Evolutionary conservation across 2,888 invertebrate genomes (phyloP).

Genomic region (Nemotelus nigrinus): DNA sequence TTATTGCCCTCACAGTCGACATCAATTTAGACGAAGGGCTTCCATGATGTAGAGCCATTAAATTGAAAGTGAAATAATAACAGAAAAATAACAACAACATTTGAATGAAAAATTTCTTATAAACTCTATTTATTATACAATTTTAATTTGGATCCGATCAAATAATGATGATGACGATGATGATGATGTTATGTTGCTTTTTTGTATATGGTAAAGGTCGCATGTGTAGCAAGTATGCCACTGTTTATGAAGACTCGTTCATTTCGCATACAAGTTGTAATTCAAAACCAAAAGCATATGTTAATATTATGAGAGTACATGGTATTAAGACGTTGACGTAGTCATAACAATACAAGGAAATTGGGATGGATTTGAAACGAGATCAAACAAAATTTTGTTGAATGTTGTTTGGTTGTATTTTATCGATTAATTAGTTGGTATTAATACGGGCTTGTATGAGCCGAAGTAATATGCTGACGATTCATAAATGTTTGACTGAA

Average conservation of each 20-base stretch:
- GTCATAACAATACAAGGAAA: too few relatives aligned
- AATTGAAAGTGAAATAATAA: neutral
- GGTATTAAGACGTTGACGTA: too few relatives aligned
- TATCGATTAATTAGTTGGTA: too few relatives aligned
- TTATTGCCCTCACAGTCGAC: neutral
- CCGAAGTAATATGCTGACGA: too few relatives aligned
- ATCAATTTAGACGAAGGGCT: neutral
- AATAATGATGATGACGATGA: neutral
- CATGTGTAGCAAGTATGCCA: neutral
- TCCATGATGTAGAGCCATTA: conserved; percentile 1
- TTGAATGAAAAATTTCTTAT: neutral
- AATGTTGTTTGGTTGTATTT: too few relatives aligned
- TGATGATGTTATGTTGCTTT: neutral
- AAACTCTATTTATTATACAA: too few relatives aligned
- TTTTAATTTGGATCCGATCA: neutral
- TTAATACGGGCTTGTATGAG: too few relatives aligned
- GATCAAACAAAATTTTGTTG: too few relatives aligned
- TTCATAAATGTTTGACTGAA: too few relatives aligned
- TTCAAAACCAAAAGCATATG: conserved; percentile 10
- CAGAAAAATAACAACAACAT: neutral
- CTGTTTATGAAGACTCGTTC: neutral
- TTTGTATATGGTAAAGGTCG: neutral
- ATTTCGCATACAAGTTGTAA: conserved; percentile 9
- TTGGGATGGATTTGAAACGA: too few relatives aligned
- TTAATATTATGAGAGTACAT: too few relatives aligned